These are phyloP conservation scores for Euschistus heros DNA, from an alignment of 1,140 invertebrate species.

Conservation along the genomic window DNA sequence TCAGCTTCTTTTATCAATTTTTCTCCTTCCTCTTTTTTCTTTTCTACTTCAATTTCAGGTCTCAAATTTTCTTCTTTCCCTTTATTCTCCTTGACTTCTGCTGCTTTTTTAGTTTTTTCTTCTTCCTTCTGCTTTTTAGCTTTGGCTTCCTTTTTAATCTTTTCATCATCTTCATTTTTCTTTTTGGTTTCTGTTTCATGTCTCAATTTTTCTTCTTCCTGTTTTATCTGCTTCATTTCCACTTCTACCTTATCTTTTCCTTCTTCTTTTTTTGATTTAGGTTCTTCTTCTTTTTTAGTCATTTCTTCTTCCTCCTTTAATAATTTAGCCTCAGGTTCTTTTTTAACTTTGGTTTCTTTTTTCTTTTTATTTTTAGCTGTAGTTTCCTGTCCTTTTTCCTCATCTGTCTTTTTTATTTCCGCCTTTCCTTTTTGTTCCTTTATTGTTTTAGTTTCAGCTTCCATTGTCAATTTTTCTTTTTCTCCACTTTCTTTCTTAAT, in stretches of 20 bases:
- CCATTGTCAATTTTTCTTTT: background rate
- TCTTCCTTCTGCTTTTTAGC: background rate
- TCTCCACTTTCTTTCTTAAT: conserved; percentile 12
- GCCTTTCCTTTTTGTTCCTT: conserved; percentile 27
- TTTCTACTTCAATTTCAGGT: background rate
- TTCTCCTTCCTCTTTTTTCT: conserved; percentile 16
- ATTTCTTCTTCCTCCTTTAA: background rate
- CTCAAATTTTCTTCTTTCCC: background rate
- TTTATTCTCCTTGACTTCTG: background rate
- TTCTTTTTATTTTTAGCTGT: conserved; percentile 11
- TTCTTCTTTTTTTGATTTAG: background rate
- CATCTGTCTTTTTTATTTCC: background rate
- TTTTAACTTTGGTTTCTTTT: background rate
- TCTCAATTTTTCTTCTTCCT: background rate
- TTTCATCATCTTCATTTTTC: conserved; percentile 12
- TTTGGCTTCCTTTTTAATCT: background rate
- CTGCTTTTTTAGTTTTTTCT: background rate
- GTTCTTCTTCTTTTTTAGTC: background rate
- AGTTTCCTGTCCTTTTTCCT: conserved; percentile 3
- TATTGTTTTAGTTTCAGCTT: conserved; percentile 2
- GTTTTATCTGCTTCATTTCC: background rate
- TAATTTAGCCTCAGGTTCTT: background rate
- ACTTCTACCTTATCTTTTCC: conserved; percentile 5
- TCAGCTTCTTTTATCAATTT: background rate
- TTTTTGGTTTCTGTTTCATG: background rate